phyloP scores from a whole-genome alignment of 2,113 vertebrate species.

The Heliornis fulica region DNA sequence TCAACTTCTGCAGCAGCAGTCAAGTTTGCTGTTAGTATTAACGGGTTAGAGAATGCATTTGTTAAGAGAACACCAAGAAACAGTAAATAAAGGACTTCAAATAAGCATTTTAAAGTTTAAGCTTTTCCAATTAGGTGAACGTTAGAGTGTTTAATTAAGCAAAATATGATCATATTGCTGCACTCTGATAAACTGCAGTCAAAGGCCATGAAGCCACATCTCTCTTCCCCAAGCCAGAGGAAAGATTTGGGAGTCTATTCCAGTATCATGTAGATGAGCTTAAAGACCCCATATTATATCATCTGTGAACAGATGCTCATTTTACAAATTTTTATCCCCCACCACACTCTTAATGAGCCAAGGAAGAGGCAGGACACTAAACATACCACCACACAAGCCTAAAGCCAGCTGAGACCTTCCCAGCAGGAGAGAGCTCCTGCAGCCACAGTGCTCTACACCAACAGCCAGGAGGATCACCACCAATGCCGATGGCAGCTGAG shows the following conservation, averaged over 20 bases:
- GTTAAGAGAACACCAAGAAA: neutral
- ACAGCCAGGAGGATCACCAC: neutral
- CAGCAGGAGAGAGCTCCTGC: neutral
- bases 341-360: neutral
- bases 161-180: fast-evolving
- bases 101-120: neutral
- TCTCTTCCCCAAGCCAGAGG: neutral
- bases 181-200: neutral
- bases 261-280: neutral
- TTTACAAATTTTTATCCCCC: neutral
- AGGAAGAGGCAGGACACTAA: neutral
- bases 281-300: neutral
- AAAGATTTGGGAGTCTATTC: neutral
- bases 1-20: neutral
- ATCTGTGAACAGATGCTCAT: neutral
- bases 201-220: neutral
- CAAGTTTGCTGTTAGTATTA: neutral
- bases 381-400: neutral
- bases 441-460: neutral
- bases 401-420: neutral
- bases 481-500: neutral
- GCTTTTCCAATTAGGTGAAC: neutral
- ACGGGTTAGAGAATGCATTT: neutral
- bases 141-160: neutral
- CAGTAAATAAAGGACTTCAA: neutral